Percentiles rank a stretch among this genome's conserved stretches.
These are phyloP conservation scores for Lordiphosa clarofinis DNA, from an alignment of 1,140 invertebrate species.

Conservation along the genomic window DNA sequence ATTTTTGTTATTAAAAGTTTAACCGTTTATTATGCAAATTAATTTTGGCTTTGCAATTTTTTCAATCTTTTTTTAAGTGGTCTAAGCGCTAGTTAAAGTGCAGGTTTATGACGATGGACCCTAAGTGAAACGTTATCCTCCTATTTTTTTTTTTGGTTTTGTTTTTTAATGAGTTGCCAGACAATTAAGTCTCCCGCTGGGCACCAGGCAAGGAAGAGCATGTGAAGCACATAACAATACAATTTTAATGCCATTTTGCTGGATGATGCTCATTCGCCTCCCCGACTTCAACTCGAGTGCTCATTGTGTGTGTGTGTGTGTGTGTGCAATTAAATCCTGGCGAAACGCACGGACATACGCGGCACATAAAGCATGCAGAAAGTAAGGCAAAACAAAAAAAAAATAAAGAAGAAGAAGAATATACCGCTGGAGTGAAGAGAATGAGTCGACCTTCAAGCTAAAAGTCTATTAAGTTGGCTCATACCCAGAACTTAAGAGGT, in stretches of 20 bases:
- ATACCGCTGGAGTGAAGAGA: slow-evolving; percentile 1
- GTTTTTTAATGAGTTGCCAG: slow-evolving; percentile 68
- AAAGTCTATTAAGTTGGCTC: slow-evolving; percentile 38
- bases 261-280: slow-evolving; percentile 6
- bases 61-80: too few relatives aligned
- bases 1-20: too few relatives aligned
- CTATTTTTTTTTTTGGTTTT: background rate
- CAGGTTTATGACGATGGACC: too few relatives aligned
- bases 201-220: slow-evolving; percentile 22
- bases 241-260: slow-evolving; percentile 62
- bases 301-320: slow-evolving; percentile 8
- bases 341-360: slow-evolving; percentile 35
- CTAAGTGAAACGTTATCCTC: too few relatives aligned
- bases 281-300: slow-evolving; percentile 9
- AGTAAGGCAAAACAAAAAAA: slow-evolving; percentile 2
- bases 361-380: slow-evolving; percentile 34
- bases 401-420: slow-evolving; percentile 1
- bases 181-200: slow-evolving; percentile 53
- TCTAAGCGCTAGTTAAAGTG: too few relatives aligned
- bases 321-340: slow-evolving; percentile 58
- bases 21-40: too few relatives aligned
- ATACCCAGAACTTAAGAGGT: background rate
- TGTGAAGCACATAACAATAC: slow-evolving; percentile 65
- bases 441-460: background rate
- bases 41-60: too few relatives aligned